Percentiles rank a stretch among this genome's conserved stretches.
Evolutionary conservation across 2,888 invertebrate species (phyloP).

Genomic region (Macrosoma leucophasiata): DNA sequence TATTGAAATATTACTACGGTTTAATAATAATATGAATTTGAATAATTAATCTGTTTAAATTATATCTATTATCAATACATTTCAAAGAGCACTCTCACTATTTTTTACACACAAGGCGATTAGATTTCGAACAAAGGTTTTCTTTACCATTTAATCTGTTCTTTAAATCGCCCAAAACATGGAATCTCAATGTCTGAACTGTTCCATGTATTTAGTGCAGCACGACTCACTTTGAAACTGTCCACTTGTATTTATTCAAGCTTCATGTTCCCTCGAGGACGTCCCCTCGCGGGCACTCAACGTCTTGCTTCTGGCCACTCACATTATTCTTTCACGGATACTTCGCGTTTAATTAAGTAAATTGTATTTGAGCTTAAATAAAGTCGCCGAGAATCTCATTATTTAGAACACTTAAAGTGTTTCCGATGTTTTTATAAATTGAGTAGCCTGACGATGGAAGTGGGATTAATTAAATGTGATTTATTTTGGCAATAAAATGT

Average conservation of each 20-base stretch:
- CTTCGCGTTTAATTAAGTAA: constrained; percentile 55
- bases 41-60: no score
- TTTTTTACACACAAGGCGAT: no score
- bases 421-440: constrained; percentile 38
- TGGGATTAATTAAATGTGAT: constrained; percentile 22
- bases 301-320: constrained; percentile 36
- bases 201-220: no score
- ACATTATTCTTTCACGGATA: constrained; percentile 52
- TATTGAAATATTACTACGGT: no score
- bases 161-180: no score
- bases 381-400: constrained; percentile 38
- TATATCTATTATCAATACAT: no score
- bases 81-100: no score
- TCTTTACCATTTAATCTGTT: no score
- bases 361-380: constrained; percentile 57
- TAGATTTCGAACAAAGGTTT: no score
- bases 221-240: constrained; percentile 13
- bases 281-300: no score
- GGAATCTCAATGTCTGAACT: no score
- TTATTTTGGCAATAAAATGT: not conserved
- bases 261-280: constrained; percentile 1
- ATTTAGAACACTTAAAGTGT: constrained; percentile 36
- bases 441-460: constrained; percentile 24
- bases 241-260: constrained; percentile 14
- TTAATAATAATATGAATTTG: no score